Conservation (phyloP, 2,797 vertebrate genomes). For the Oreochromis grahami region DNA sequence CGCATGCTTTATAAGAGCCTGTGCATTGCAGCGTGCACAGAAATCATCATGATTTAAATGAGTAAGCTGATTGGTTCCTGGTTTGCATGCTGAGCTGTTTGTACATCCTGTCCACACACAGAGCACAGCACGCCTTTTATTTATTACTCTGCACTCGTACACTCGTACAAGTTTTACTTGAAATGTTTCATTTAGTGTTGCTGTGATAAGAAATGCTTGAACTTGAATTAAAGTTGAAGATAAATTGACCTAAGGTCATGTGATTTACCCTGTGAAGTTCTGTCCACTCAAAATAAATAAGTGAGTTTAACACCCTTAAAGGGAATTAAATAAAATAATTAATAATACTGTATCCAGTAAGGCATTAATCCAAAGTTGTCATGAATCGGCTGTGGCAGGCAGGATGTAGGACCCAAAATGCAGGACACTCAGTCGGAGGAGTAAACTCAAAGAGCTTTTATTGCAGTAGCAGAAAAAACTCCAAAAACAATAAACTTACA, state of each 20-base stretch:
- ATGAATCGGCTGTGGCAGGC: rapidly evolving
- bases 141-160: neutral
- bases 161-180: neutral
- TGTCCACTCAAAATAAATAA: neutral
- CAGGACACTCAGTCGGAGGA: neutral
- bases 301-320: neutral
- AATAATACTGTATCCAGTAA: neutral
- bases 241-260: neutral
- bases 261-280: neutral
- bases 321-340: rapidly evolving
- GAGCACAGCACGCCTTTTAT: rapidly evolving
- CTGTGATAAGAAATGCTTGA: neutral
- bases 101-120: neutral
- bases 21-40: neutral
- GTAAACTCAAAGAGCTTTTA: neutral
- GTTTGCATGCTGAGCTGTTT: neutral
- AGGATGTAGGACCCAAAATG: neutral
- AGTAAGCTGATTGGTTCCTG: neutral
- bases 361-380: neutral
- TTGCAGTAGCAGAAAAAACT: neutral
- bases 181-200: neutral
- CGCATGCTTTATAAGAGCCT: neutral
- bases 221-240: rapidly evolving
- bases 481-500: too few relatives aligned
- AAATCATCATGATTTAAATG: neutral